A percentile compares a stretch with the other conserved stretches of the same genome.
Evolutionary conservation across 2,888 invertebrate genomes (phyloP).

Genomic region (Carcina quercana): DNA sequence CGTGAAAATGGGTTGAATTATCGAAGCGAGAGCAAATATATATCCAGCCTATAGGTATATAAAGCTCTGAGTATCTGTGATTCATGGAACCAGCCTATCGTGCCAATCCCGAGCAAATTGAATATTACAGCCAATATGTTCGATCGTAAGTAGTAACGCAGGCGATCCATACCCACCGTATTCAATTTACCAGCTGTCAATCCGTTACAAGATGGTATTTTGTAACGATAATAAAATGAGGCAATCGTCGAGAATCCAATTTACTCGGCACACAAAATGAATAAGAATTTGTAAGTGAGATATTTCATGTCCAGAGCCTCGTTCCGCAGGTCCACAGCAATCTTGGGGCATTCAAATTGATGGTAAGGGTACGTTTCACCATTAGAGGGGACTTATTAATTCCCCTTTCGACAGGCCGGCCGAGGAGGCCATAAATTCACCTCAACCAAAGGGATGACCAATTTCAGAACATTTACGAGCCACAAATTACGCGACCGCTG

Average conservation of each 20-base stretch:
- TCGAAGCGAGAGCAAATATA: no score
- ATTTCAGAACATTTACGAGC: conserved; percentile 75
- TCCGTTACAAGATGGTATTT: conserved; percentile 17
- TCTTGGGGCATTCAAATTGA: conserved; percentile 72
- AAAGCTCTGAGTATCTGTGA: no score
- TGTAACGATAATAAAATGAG: conserved; percentile 38
- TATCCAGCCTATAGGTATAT: no score
- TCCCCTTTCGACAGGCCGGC: conserved; percentile 73
- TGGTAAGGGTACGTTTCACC: conserved; percentile 73
- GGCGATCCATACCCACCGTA: conserved; percentile 16
- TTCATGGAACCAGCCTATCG: no score
- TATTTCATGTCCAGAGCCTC: conserved; percentile 51
- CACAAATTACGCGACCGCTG: conserved; percentile 73
- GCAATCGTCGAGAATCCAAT: conserved; percentile 47
- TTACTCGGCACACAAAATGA: conserved; percentile 49
- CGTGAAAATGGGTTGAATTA: no score
- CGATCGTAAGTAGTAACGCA: conserved; percentile 4
- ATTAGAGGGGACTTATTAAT: conserved; percentile 74
- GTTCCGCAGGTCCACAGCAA: conserved; percentile 57
- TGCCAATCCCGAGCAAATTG: no score
- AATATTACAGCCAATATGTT: not conserved
- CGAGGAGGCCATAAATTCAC: conserved; percentile 72
- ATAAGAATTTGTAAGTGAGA: conserved; percentile 56
- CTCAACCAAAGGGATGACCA: conserved; percentile 75
- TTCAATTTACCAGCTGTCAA: conserved; percentile 20